phyloP scores from a whole-genome alignment of 2,113 vertebrate genomes.

The Paratilapia polleni region DNA sequence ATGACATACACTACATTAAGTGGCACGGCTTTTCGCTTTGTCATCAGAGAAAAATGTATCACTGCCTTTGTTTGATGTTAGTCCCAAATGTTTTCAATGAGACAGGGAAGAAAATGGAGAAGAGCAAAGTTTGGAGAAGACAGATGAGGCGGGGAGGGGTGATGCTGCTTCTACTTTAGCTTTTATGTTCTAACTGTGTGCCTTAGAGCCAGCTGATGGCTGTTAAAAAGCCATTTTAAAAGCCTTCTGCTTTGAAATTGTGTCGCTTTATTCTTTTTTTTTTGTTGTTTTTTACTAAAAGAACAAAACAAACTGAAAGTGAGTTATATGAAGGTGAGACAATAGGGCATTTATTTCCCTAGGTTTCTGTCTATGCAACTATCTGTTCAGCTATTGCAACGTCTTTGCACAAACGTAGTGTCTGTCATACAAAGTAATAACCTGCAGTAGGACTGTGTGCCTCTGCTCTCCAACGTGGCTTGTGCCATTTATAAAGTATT shows the following conservation, averaged over 20 bases:
- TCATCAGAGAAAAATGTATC: slow-evolving; percentile 36
- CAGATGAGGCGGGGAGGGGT: not conserved
- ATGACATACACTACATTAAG: slow-evolving; percentile 52
- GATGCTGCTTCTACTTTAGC: slow-evolving; percentile 60
- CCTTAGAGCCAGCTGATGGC: slow-evolving; percentile 70
- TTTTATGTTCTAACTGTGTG: slow-evolving; percentile 70
- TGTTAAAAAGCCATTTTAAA: slow-evolving; percentile 55
- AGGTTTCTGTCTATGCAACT: slow-evolving; percentile 71
- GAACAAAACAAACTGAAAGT: slow-evolving; percentile 45
- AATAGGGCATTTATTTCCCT: slow-evolving; percentile 57
- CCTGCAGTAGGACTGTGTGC: slow-evolving; percentile 16
- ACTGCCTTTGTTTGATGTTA: slow-evolving; percentile 22
- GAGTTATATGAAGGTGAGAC: slow-evolving; percentile 23
- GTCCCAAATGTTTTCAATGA: slow-evolving; percentile 13
- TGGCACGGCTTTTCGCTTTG: slow-evolving; percentile 27
- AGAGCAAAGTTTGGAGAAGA: slow-evolving; percentile 36
- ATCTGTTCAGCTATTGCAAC: slow-evolving; percentile 44
- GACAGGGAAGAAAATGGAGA: slow-evolving; percentile 51
- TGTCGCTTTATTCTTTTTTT: slow-evolving; percentile 43
- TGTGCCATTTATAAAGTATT: slow-evolving; percentile 34
- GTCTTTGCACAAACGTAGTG: slow-evolving; percentile 61
- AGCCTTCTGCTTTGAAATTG: slow-evolving; percentile 46
- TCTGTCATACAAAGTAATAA: slow-evolving; percentile 41
- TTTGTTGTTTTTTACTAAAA: slow-evolving; percentile 46
- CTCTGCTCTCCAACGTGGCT: slow-evolving; percentile 19